Conservation (phyloP, 2,113 vertebrate species). For the Podarcis cretensis region DNA sequence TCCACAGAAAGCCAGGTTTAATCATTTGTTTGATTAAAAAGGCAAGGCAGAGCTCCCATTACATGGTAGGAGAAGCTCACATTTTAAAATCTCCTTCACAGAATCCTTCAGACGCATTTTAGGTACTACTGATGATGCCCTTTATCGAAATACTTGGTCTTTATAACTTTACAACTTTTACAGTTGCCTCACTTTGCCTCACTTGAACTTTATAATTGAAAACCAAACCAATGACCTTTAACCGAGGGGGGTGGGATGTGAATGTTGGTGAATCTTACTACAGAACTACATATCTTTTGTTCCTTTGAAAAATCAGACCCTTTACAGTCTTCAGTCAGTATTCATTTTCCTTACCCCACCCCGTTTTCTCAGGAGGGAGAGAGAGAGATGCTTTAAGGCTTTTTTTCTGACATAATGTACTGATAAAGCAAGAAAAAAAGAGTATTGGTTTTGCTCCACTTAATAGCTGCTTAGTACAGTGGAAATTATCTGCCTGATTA, state of each 20-base stretch:
- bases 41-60: background rate
- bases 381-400: too few relatives aligned
- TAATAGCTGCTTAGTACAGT: background rate
- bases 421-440: background rate
- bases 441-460: background rate
- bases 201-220: background rate
- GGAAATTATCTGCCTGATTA: background rate
- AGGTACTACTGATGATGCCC: background rate
- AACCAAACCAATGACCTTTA: background rate
- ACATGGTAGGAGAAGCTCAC: background rate
- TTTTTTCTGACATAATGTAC: background rate
- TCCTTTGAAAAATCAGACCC: background rate
- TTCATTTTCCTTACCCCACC: background rate
- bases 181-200: background rate
- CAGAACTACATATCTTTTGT: background rate
- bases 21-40: conserved; percentile 6
- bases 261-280: background rate
- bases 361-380: background rate
- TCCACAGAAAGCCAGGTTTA: background rate
- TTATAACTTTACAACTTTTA: background rate
- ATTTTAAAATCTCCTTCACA: conserved; percentile 9
- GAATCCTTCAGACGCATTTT: background rate
- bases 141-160: background rate
- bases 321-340: background rate
- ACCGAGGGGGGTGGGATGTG: background rate